A percentile compares a stretch with the other conserved stretches of the same genome.
Conservation (phyloP, 1,140 invertebrate genomes). For the Laupala kohalensis region DNA sequence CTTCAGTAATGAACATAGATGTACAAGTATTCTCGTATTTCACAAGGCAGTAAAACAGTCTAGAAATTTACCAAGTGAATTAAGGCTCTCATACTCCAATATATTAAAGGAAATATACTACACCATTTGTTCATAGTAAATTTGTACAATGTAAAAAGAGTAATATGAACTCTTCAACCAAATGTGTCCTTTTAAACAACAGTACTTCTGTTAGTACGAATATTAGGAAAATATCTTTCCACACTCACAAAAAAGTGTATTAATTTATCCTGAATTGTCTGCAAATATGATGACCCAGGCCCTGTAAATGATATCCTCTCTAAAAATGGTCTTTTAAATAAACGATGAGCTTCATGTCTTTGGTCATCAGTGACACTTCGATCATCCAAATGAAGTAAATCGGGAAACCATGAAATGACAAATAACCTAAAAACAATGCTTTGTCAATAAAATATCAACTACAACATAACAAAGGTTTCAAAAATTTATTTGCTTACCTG, state of each 20-base stretch:
- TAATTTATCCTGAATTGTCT: not conserved
- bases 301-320: constrained; percentile 15
- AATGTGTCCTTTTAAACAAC: not conserved
- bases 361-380: constrained; percentile 45
- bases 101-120: no score
- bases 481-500: constrained; percentile 36
- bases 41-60: no score
- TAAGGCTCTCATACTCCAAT: no score
- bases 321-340: constrained; percentile 43
- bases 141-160: no score
- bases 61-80: no score
- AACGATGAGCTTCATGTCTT: constrained; percentile 38
- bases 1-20: no score
- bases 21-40: no score
- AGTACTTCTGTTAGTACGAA: not conserved
- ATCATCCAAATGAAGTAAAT: constrained; percentile 50
- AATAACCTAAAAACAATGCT: constrained; percentile 30
- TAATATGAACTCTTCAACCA: no score
- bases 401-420: constrained; percentile 51
- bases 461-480: constrained; percentile 8
- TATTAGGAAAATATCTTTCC: constrained; percentile 3
- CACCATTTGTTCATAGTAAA: no score
- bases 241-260: not conserved
- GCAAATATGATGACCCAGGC: not conserved
- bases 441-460: not conserved